Evolutionary conservation across 2,113 vertebrate species (phyloP), one percentile per base, ranked within the genome.

Genomic region (Ursus arctos): DNA sequence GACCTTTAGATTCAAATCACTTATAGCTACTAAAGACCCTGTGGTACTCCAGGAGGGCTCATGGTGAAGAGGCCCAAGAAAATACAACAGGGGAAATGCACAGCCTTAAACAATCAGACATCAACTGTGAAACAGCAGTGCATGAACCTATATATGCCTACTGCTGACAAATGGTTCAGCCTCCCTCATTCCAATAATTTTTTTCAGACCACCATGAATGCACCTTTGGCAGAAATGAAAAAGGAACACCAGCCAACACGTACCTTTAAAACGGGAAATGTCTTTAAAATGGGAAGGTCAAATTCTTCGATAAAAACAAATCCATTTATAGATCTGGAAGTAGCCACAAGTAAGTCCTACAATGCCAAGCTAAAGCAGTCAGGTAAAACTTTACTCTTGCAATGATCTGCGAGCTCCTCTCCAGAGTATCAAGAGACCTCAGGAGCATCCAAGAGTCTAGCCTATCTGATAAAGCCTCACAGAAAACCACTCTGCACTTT

Each of bases 381-480:
- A 0, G 69, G 71, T 47, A 82, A 63, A 0, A 53, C 0, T 43
- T 22, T 72, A 63, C 47, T 96, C 83, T 0, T 0, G 2, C 0
- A 4, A 59, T 0, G 0, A 12, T 15, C 11, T 47, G 49, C 0
- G 6, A 6, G 2, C 11, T 40, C 40, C 51, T 79, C 53, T 79
- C 67, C 71, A 69, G 47, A 91, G 2, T 8, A 61, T n/a, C n/a
- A 43, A 49, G 18, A 92, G 36, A 13, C 31, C 65, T 0, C 0
- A 53, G 63, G 36, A 26, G 19, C 4, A 22, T 65, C 28, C 55
- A 77, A 53, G 33, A 82, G 21, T 69, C 63, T 90, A 21, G 8
- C 28, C 22, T 71, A 43, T n/a, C 71, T 79, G 49, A 49, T 11
- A 95, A 92, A 40, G 36, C 24, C 0, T 86, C 40, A 61, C 15